Percentiles rank a stretch among this genome's conserved stretches.
phyloP scores from a whole-genome alignment of 2,888 invertebrate genomes.

The Lacanobia oleracea region DNA sequence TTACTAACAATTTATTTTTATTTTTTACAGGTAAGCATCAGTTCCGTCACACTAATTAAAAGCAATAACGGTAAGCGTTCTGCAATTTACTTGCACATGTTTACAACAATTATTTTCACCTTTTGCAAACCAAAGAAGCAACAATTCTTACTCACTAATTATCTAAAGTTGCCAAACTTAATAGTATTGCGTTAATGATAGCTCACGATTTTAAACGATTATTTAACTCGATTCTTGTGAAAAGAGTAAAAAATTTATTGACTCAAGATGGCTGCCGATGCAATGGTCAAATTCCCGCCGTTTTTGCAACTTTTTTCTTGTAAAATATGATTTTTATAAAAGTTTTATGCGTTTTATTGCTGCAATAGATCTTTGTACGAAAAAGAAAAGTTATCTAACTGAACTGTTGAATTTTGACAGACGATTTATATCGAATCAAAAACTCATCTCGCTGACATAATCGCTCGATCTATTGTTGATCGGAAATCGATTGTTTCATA shows the following conservation, averaged over 20 bases:
- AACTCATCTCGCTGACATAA: conserved; percentile 75
- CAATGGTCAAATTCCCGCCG: conserved; percentile 14
- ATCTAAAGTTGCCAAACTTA: no score
- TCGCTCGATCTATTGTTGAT: conserved; percentile 67
- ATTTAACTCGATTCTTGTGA: conserved; percentile 64
- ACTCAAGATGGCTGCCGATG: conserved; percentile 35
- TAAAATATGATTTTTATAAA: conserved; percentile 18
- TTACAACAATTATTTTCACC: conserved; percentile 18
- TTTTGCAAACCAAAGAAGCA: conserved; percentile 19
- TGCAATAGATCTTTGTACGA: conserved; percentile 14
- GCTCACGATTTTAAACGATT: conserved; percentile 59
- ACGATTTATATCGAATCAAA: conserved; percentile 67
- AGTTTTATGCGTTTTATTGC: conserved; percentile 21
- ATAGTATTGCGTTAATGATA: conserved; percentile 54
- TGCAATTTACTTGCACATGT: conserved; percentile 6
- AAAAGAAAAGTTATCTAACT: conserved; percentile 46
- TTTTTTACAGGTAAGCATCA: conserved; percentile 66
- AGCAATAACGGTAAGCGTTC: conserved; percentile 40
- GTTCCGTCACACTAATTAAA: conserved; percentile 18
- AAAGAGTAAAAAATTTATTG: conserved; percentile 50
- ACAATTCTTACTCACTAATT: conserved; percentile 40
- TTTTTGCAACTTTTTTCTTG: conserved; percentile 9
- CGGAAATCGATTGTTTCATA: conserved; percentile 74
- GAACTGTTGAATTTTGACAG: conserved; percentile 40
- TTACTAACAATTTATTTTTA: conserved; percentile 19